Conservation (phyloP, 2,797 vertebrate species). For the Melanotaenia boesemani region DNA sequence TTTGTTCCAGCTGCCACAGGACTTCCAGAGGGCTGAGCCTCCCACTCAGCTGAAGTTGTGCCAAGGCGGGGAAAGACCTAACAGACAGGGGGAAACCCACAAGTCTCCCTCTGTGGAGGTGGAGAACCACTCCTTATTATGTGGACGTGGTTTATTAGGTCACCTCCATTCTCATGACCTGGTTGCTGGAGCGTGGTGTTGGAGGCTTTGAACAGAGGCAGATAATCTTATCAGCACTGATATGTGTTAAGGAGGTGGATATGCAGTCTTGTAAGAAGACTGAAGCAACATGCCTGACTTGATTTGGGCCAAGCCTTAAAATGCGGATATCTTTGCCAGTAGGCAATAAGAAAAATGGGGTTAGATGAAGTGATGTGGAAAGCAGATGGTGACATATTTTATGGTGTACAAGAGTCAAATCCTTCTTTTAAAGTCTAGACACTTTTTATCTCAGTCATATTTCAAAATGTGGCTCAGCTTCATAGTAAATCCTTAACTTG, state of each 20-base stretch:
- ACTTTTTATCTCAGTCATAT: background rate
- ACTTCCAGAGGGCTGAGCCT: conserved; percentile 63
- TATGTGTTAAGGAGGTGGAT: conserved; percentile 39
- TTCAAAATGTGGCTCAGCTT: background rate
- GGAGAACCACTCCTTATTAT: conserved; percentile 60
- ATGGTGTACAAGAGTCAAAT: conserved; percentile 1
- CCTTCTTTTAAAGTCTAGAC: background rate
- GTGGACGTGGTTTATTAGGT: conserved; percentile 56
- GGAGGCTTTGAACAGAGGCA: conserved; percentile 19
- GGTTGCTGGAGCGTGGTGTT: conserved; percentile 42
- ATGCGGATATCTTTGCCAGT: conserved; percentile 38
- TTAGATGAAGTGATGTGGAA: conserved; percentile 13
- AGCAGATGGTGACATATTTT: conserved; percentile 10
- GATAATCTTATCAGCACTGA: conserved; percentile 53
- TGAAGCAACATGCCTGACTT: conserved; percentile 46
- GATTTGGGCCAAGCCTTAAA: conserved; percentile 53
- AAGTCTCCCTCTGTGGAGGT: conserved; percentile 19
- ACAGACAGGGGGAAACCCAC: background rate
- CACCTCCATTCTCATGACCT: conserved; percentile 52
- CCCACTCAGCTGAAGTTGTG: conserved; percentile 42
- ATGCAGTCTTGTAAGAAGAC: conserved; percentile 45
- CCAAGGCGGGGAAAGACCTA: conserved; percentile 65
- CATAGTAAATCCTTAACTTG: background rate
- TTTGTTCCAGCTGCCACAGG: conserved; percentile 20
- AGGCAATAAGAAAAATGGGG: conserved; percentile 26